Evolutionary conservation across 2,113 vertebrate species (phyloP).

Genomic region (Limnothrissa miodon): DNA sequence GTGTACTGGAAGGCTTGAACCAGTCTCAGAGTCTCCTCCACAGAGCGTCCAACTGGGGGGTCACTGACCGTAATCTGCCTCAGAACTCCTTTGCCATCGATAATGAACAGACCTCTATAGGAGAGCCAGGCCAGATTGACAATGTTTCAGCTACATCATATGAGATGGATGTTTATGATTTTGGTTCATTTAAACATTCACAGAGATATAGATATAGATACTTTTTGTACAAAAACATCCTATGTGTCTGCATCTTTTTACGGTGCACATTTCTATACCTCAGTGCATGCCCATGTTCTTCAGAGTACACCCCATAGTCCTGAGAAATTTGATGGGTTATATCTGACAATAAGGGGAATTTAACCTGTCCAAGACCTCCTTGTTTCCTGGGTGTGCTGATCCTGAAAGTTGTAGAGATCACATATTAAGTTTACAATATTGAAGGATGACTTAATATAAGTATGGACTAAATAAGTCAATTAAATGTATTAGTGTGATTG

Average conservation of each 20-base stretch:
- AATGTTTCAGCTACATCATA: neutral
- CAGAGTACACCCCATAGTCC: conserved; percentile 81
- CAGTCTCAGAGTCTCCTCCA: conserved; percentile 81
- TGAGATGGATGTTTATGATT: neutral
- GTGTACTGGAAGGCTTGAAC: conserved; percentile 84
- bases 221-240: neutral
- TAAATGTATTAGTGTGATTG: neutral
- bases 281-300: conserved; percentile 80
- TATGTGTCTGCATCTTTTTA: neutral
- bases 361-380: conserved; percentile 80
- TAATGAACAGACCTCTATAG: conserved; percentile 82
- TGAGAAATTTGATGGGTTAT: conserved; percentile 81
- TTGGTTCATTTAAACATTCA: neutral
- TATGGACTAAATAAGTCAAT: too few relatives aligned
- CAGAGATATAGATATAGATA: too few relatives aligned
- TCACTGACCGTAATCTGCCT: conserved; percentile 84
- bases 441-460: too few relatives aligned
- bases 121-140: neutral
- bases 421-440: neutral
- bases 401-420: conserved; percentile 52
- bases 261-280: conserved; percentile 56
- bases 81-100: conserved; percentile 78
- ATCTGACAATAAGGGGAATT: conserved; percentile 81
- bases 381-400: conserved; percentile 82
- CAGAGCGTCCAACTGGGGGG: conserved; percentile 83